Base-by-base conservation (phyloP, 2,113 vertebrate species). In the Chroicocephalus ridibundus region DNA sequence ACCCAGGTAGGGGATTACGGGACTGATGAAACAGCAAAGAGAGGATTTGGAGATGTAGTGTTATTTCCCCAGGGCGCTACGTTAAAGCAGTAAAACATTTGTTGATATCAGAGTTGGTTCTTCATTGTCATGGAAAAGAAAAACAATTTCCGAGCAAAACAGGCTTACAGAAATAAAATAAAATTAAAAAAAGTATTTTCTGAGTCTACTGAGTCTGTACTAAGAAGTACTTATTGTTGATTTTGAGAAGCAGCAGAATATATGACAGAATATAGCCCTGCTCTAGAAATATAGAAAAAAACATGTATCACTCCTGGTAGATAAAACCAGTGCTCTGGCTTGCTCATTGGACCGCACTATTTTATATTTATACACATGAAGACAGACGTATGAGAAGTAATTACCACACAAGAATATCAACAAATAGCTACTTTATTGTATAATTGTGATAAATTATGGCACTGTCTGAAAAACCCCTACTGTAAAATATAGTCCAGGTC, bases 321-420 rank as follows among this genome's bases (percentile, higher is more conserved):
- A 72, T 21, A 95, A 94, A 95, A 58, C 13, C 40, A 77, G 34
- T 54, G 27, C 70, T 93, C n/a, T 71, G 86, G 27, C 55, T 95
- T 25, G 38, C 25, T 89, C 70, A 80, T 55, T 13, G 32, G 57
- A 68, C 75, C 93, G 44, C 34, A 91, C 17, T 44, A 83, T 93
- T 96, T 97, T 60, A 87, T 74, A 77, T 93, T 75, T 90, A 88
- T 47, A 70, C 46, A 69, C 62, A 60, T 70, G 34, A 89, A 91
- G 80, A 71, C 38, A 88, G 82, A 83, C 0, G 12, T 66, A 60
- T 90, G 71, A 96, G 40, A 90, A 94, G 58, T 84, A 89, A 83
- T 92, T 95, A 76, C 47, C 47, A 87, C 76, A 91, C 36, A 17
- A 95, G 84, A 94, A 93, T 86, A 86, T 79, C n/a, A 38, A 2